A percentile compares a stretch with the other conserved stretches of the same genome.
These are phyloP conservation scores for Julus scandinavius DNA, from an alignment of 2,888 invertebrate genomes.

Conservation along the genomic window DNA sequence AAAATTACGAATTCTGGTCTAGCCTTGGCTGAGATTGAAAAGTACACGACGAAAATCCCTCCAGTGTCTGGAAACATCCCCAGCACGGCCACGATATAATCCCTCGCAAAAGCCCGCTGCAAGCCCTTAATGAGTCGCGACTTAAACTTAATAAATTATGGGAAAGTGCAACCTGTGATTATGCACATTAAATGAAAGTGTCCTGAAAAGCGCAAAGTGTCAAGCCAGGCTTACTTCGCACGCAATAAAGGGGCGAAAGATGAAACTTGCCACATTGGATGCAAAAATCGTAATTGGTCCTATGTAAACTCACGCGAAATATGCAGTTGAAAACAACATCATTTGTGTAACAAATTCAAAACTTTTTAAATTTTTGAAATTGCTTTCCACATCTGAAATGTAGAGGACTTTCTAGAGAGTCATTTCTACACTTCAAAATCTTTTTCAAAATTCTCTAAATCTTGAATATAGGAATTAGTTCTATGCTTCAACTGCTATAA, in stretches of 20 bases:
- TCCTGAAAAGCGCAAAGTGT: conserved; percentile 40
- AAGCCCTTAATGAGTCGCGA: conserved; percentile 25
- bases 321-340: too few relatives aligned
- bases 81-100: conserved; percentile 20
- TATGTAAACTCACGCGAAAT: too few relatives aligned
- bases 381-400: too few relatives aligned
- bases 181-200: conserved; percentile 43
- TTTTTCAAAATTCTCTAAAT: too few relatives aligned
- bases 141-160: conserved; percentile 44
- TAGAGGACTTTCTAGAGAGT: too few relatives aligned
- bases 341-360: too few relatives aligned
- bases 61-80: not conserved
- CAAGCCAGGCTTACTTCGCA: conserved; percentile 28
- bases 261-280: not conserved
- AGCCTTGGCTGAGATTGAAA: conserved; percentile 17
- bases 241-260: conserved; percentile 31
- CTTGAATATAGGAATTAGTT: too few relatives aligned
- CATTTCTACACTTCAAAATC: too few relatives aligned
- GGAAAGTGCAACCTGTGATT: conserved; percentile 44
- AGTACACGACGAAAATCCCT: conserved; percentile 7
- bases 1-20: conserved; percentile 24
- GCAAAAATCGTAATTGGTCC: too few relatives aligned
- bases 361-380: too few relatives aligned
- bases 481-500: too few relatives aligned
- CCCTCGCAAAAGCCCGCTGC: not conserved